Conservation (phyloP, 2,888 invertebrate species). For the Pteria penguin region DNA sequence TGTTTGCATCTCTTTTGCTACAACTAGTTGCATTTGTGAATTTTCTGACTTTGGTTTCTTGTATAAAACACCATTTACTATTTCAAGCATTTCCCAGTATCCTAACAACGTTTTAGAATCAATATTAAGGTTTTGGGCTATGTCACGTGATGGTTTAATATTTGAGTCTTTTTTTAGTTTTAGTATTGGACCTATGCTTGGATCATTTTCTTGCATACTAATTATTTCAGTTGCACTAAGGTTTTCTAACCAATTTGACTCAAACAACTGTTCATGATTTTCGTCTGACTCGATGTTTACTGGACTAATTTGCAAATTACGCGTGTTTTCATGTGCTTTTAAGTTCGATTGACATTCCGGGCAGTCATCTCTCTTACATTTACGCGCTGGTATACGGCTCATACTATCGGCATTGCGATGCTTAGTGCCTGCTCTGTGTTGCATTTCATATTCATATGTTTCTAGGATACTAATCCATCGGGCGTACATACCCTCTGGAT, state of each 20-base stretch:
- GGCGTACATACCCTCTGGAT: conserved; percentile 31
- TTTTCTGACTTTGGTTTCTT: not conserved
- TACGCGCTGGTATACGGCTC: conserved; percentile 10
- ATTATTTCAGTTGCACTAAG: not conserved
- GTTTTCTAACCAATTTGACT: conserved; percentile 19
- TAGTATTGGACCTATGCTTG: conserved; percentile 6
- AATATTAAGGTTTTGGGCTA: not conserved
- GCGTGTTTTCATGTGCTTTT: no score
- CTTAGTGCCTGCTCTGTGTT: conserved; percentile 4
- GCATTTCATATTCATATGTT: conserved; percentile 22
- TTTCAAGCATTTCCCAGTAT: not conserved
- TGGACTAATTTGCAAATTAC: no score
- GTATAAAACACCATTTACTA: conserved; percentile 4
- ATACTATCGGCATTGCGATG: conserved; percentile 33
- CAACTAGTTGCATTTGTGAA: conserved; percentile 14
- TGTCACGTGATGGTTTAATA: no score
- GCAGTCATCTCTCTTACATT: not conserved
- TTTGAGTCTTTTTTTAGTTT: not conserved
- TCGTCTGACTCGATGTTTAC: no score
- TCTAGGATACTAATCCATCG: conserved; percentile 33
- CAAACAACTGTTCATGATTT: no score
- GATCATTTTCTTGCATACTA: conserved; percentile 8
- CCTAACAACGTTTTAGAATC: conserved; percentile 10
- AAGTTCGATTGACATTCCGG: no score
- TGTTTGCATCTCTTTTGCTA: conserved; percentile 4